Percentiles rank a stretch among this genome's conserved stretches.
Evolutionary conservation across 2,888 invertebrate species (phyloP).

Genomic region (Heliconius hortense): DNA sequence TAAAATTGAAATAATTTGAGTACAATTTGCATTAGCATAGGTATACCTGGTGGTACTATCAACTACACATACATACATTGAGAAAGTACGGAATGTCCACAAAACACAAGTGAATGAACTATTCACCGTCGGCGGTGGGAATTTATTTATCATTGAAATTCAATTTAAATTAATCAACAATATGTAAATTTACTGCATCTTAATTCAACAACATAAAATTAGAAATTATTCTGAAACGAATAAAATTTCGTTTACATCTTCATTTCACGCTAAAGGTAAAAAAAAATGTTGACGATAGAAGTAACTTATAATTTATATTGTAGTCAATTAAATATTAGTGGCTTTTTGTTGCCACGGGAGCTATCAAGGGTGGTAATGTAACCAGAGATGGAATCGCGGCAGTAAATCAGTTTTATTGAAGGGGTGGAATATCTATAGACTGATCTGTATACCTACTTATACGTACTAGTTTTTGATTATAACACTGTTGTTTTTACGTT

Average conservation of each 20-base stretch:
- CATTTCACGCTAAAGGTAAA: conserved; percentile 4
- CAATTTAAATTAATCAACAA: conserved; percentile 13
- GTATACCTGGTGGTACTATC: too few species aligned
- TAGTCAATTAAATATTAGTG: conserved; percentile 42
- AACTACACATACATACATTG: too few species aligned
- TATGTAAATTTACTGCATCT: conserved; percentile 15
- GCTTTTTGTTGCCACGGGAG: conserved; percentile 44
- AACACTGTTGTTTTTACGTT: background rate
- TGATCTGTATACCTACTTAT: conserved; percentile 37
- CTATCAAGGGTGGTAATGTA: conserved; percentile 54
- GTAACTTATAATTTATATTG: conserved; percentile 27
- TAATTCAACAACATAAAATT: background rate
- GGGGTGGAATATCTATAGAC: conserved; percentile 44
- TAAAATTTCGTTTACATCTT: conserved; percentile 16
- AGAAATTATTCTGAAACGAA: conserved; percentile 11
- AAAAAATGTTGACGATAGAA: conserved; percentile 7
- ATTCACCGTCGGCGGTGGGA: conserved; percentile 12
- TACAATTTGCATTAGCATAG: too few species aligned
- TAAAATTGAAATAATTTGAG: too few species aligned
- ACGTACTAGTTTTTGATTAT: conserved; percentile 20
- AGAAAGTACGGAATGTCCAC: conserved; percentile 13
- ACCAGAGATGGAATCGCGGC: conserved; percentile 50
- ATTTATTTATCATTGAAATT: conserved; percentile 15
- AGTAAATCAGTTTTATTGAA: conserved; percentile 54
- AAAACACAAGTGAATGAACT: conserved; percentile 13